Evolutionary conservation across 2,888 invertebrate species (phyloP).

Genomic region (Lasioglossum vierecki): DNA sequence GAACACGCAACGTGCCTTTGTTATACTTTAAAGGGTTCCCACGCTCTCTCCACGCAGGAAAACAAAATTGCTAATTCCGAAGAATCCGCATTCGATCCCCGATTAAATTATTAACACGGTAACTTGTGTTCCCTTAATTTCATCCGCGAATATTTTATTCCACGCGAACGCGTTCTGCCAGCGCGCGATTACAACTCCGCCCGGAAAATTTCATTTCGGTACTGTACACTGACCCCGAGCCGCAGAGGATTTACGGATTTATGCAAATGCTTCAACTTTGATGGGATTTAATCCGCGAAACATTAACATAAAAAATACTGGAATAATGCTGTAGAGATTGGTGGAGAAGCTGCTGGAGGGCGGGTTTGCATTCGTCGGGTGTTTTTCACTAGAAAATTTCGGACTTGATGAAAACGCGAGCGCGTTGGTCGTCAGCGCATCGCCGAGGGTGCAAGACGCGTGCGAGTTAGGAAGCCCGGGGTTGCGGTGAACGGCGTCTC

Average conservation of each 20-base stretch:
- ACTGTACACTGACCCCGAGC: not conserved
- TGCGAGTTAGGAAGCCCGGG: not conserved
- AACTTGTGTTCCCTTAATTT: not conserved
- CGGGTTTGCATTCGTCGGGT: not conserved
- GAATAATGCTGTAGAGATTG: not conserved
- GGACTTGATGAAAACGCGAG: not conserved
- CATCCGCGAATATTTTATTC: not conserved
- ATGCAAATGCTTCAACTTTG: not conserved
- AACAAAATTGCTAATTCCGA: not conserved
- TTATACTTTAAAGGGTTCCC: not conserved
- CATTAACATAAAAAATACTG: not conserved
- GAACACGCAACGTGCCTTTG: too few relatives aligned
- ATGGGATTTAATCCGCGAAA: not conserved
- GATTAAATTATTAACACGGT: slow-evolving; percentile 5
- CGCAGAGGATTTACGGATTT: not conserved
- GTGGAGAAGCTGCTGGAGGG: not conserved
- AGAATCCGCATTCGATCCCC: not conserved
- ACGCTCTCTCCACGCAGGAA: not conserved
- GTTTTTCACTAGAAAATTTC: slow-evolving; percentile 32
- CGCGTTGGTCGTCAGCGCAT: not conserved
- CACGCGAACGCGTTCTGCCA: not conserved
- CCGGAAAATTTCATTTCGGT: not conserved
- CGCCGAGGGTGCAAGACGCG: not conserved
- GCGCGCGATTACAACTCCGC: not conserved
- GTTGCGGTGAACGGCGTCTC: not conserved